Percentiles rank a stretch among this genome's conserved stretches.
Conservation (phyloP, 1,140 invertebrate genomes). For the Papilio polytes region DNA sequence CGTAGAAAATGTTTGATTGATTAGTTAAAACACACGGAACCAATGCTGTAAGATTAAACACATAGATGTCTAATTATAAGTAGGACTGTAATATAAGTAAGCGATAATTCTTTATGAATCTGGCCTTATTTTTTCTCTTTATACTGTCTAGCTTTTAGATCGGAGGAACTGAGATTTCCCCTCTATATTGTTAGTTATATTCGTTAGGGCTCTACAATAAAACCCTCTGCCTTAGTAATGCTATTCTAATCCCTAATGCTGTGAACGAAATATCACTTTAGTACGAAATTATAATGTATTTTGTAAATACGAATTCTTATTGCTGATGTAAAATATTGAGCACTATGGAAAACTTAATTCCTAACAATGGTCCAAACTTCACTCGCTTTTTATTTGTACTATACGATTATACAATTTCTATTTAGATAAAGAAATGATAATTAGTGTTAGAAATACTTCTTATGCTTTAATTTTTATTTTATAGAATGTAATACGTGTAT, state of each 20-base stretch:
- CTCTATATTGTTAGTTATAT: conserved; percentile 58
- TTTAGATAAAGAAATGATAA: conserved; percentile 80
- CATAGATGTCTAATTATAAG: conserved; percentile 66
- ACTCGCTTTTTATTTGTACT: conserved; percentile 82
- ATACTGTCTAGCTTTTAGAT: conserved; percentile 63
- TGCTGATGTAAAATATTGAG: conserved; percentile 75
- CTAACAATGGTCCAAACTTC: conserved; percentile 83
- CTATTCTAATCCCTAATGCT: conserved; percentile 78
- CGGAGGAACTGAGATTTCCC: conserved; percentile 48
- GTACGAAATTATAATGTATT: conserved; percentile 67
- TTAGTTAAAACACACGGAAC: conserved; percentile 67
- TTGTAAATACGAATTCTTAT: conserved; percentile 80
- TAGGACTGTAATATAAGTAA: conserved; percentile 55
- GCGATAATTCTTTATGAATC: conserved; percentile 59
- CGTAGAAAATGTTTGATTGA: conserved; percentile 58
- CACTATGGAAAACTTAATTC: conserved; percentile 82
- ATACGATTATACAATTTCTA: conserved; percentile 81
- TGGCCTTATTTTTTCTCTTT: conserved; percentile 67
- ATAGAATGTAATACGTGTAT: conserved; percentile 78
- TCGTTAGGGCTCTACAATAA: conserved; percentile 71
- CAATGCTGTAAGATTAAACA: conserved; percentile 71
- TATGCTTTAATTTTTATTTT: conserved; percentile 80
- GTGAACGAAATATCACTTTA: conserved; percentile 67
- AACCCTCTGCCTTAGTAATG: conserved; percentile 80
- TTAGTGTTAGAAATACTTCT: conserved; percentile 74